Evolutionary conservation across 2,888 invertebrate species (phyloP).

Genomic region (Pseudolycoriella hygida): DNA sequence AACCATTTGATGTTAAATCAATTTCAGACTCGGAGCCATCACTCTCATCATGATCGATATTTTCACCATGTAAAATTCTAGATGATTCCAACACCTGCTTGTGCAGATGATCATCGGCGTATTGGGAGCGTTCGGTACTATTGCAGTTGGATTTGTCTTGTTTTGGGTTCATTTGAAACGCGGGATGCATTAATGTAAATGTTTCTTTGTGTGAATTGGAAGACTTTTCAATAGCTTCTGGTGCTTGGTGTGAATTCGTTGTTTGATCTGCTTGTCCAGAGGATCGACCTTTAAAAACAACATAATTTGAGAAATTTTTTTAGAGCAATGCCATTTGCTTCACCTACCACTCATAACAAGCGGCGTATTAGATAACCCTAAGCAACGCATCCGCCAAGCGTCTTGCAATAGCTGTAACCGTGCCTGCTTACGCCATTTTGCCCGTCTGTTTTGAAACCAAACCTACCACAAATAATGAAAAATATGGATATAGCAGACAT

Average conservation of each 20-base stretch:
- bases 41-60: background rate
- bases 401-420: slow-evolving; percentile 71
- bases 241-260: background rate
- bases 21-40: slow-evolving; percentile 29
- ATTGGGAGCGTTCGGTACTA: background rate
- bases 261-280: slow-evolving; percentile 12
- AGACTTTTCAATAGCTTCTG: background rate
- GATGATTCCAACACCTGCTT: background rate
- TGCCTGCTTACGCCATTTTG: slow-evolving; percentile 83
- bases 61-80: background rate
- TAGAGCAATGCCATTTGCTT: background rate
- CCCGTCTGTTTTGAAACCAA: slow-evolving; percentile 82
- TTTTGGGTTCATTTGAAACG: slow-evolving; percentile 17
- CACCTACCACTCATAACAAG: slow-evolving; percentile 33
- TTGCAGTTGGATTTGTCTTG: background rate
- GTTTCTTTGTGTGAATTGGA: slow-evolving; percentile 10
- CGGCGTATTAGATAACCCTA: slow-evolving; percentile 48
- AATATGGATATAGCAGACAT: too few relatives aligned
- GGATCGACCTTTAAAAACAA: slow-evolving; percentile 17
- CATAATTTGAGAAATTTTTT: background rate
- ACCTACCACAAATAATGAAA: slow-evolving; percentile 40
- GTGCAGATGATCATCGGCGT: background rate
- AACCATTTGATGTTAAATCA: slow-evolving; percentile 25
- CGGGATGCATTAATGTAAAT: slow-evolving; percentile 28
- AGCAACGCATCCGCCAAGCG: slow-evolving; percentile 79